A percentile compares a stretch with the other conserved stretches of the same genome.
These are phyloP conservation scores for Poeciliopsis prolifica DNA, from an alignment of 2,113 vertebrate species.

Conservation along the genomic window DNA sequence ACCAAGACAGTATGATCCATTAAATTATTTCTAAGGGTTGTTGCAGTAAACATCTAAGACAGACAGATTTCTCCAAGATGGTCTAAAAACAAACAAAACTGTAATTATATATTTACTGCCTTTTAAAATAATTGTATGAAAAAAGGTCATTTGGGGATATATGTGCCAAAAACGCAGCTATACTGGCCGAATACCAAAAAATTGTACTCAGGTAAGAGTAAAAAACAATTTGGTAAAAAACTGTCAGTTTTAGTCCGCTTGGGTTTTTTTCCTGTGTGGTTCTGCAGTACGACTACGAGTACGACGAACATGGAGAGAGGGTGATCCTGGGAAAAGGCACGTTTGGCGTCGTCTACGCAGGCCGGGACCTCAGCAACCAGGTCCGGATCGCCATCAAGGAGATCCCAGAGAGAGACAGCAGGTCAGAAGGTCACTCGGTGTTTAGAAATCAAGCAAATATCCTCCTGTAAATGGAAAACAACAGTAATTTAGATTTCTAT, in stretches of 20 bases:
- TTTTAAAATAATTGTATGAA: not conserved
- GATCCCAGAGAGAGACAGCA: slow-evolving; percentile 97
- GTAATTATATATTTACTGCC: too few species aligned
- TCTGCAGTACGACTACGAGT: slow-evolving; percentile 96
- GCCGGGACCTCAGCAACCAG: slow-evolving; percentile 97
- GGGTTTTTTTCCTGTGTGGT: slow-evolving; percentile 15
- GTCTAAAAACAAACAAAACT: not conserved
- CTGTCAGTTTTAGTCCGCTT: not conserved
- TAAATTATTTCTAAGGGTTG: too few species aligned
- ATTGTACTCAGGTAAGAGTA: too few species aligned
- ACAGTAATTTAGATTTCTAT: too few species aligned
- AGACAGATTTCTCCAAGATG: not conserved
- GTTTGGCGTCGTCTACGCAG: slow-evolving; percentile 94
- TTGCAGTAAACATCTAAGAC: not conserved
- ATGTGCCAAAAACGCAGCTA: too few species aligned
- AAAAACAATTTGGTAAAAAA: too few species aligned
- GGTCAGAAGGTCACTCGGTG: slow-evolving; percentile 75
- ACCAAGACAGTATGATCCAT: too few species aligned
- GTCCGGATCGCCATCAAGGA: slow-evolving; percentile 98
- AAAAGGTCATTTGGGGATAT: not conserved
- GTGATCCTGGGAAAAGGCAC: slow-evolving; percentile 96
- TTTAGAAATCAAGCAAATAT: too few species aligned
- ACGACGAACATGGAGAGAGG: slow-evolving; percentile 93
- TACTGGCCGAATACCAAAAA: too few species aligned
- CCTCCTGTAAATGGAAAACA: too few species aligned